Evolutionary conservation across 2,888 invertebrate species (phyloP), one percentile per base, ranked within the genome.

Genomic region (Orchestes rusci): DNA sequence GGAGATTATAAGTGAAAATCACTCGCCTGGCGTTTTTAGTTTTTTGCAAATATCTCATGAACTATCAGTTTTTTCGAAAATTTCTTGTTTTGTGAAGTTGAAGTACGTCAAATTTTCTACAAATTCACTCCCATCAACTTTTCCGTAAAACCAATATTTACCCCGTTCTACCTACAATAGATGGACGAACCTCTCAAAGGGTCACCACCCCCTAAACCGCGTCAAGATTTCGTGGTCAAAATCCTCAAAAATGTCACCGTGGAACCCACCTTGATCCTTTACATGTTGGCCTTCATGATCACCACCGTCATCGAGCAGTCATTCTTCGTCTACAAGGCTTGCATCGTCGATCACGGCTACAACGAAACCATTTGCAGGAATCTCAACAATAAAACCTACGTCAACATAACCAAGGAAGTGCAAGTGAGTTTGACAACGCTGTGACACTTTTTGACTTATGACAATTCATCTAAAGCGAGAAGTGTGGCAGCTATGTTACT

Each of bases 261-360:
- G 16, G 92, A 93, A 61, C 91, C 92, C 0, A 77, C 86, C 0
- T 80, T 92, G 79, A 84, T 90, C 62, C 70, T 91, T 2, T 92
- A 89, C 62, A 90, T 92, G 88, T 78, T 89, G 73, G 86, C 89
- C 1, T 85, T 79, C 58, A 86, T 87, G 84, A 73, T 79, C 38
- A 89, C 88, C 2, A 79, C 77, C 45, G 86, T 89, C 1, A 75
- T 84, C 20, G 87, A 89, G 59, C 85, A 87, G 62, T 78, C 82
- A 18, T 84, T 87, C 59, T 87, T 84, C 60, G 72, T 86, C 2
- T 74, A 84, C 59, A 83, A 84, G 69, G 80, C 88, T 0, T 90
- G 89, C 55, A 71, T 74, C 0, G 81, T 85, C 0, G 82, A 89
- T 62, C 81, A 84, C 48, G 77, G 79, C 1, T 79, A 78, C 48